Evolutionary conservation across 30 jellyfish, hydroid and myxozoan species (phyloP).

Genomic region (Morbakka virulenta): DNA sequence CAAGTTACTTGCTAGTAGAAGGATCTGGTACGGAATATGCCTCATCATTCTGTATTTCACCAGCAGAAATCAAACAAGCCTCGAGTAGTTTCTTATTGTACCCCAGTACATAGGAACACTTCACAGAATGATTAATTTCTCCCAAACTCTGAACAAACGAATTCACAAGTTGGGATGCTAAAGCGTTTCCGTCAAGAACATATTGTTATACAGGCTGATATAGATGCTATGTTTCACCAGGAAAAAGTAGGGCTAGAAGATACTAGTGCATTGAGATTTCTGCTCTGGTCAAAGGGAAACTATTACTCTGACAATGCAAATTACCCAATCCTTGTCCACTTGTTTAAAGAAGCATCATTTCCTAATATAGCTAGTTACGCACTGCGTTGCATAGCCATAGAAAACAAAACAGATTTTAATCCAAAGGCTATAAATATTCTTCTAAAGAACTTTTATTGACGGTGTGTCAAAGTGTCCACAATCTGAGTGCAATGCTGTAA

Average conservation of each 20-base stretch:
- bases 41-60: constrained; percentile 56
- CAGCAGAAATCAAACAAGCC: not conserved
- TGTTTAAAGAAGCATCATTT: constrained; percentile 58
- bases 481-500: constrained; percentile 20
- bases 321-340: constrained; percentile 57
- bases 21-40: constrained; percentile 40
- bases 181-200: constrained; percentile 64
- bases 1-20: not conserved
- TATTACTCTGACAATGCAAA: constrained; percentile 33
- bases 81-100: not conserved
- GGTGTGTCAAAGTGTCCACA: constrained; percentile 28
- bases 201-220: constrained; percentile 47
- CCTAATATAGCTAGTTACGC: constrained; percentile 66
- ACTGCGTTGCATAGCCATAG: constrained; percentile 24
- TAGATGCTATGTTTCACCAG: constrained; percentile 76
- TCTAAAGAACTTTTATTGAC: constrained; percentile 44
- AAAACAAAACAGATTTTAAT: not conserved
- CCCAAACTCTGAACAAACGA: constrained; percentile 69
- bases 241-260: constrained; percentile 48
- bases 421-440: constrained; percentile 17
- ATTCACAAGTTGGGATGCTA: constrained; percentile 38
- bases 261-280: constrained; percentile 46
- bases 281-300: constrained; percentile 59
- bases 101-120: not conserved
- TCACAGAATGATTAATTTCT: constrained; percentile 5